Evolutionary conservation across 2,888 invertebrate genomes (phyloP), one percentile per base, ranked within the genome.

Genomic region (Polyommatus icarus): DNA sequence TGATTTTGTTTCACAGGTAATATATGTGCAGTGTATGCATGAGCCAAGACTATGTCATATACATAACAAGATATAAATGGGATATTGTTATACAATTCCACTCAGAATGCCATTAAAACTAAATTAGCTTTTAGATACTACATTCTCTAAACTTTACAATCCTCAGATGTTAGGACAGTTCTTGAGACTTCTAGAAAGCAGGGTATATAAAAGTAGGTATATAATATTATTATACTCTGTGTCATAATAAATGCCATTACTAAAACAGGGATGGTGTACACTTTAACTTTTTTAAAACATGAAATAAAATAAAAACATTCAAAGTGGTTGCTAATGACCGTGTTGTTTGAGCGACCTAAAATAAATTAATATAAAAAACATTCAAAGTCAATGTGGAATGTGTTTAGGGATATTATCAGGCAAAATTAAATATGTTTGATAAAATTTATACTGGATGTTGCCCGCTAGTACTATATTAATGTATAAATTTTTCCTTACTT

Each of bases 241-340:
- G 12, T 54, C 1, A 12, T 1, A 36, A 50, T 0, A 36, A 50
- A 50, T 18, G 18, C 5, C 4, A 18, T 54, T 15, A 18, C 54
- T 18, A 18, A 12, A 54, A 18, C 18, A 5, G 18, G 54, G 54
- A 18, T 54, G 15, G 18, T 18, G 15, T 54, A 50, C 3, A 54
- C 54, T 1, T 54, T 15, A 3, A 10, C 61, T 24, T 61, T 24
- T 24, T 67, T 6, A 29, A 6, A 5, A 67, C 67, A 29, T 67
- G 29, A 15, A 20, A 12, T 20, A 61, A 61, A 24, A 8, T n/a
- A 59, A 57, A 57, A 57, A 8, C 92, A 46, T 72, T 71, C 46
- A 24, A 29, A 61, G 50, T 76, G n/a, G n/a, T n/a, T n/a, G n/a
- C n/a, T n/a, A n/a, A n/a, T n/a, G n/a, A n/a, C n/a, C n/a, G n/a